These are phyloP conservation scores for Discoglossus pictus DNA, from an alignment of 2,797 vertebrate genomes.

Conservation along the genomic window DNA sequence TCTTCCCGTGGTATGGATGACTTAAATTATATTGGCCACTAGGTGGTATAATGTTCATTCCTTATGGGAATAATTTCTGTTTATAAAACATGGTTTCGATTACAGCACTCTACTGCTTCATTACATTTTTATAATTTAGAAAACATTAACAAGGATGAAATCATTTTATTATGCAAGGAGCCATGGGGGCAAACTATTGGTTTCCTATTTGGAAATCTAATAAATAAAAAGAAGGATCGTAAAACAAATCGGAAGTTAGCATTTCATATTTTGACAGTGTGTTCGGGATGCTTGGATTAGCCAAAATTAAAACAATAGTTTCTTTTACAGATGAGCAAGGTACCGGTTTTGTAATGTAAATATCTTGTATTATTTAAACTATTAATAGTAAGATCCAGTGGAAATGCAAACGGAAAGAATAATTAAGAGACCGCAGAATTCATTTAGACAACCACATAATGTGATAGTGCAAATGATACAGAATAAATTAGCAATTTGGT, in stretches of 20 bases:
- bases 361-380: too few relatives aligned
- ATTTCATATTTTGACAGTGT: neutral
- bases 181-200: neutral
- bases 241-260: neutral
- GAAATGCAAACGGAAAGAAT: too few relatives aligned
- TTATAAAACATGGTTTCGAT: constrained; percentile 79
- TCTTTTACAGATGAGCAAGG: too few relatives aligned
- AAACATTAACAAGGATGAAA: constrained; percentile 66
- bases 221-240: neutral
- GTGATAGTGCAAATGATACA: too few relatives aligned
- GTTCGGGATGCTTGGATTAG: neutral
- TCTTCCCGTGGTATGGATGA: too few relatives aligned
- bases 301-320: too few relatives aligned
- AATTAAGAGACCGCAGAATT: too few relatives aligned
- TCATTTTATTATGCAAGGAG: neutral
- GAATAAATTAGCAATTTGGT: too few relatives aligned
- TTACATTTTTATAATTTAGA: constrained; percentile 76
- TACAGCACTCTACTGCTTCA: constrained; percentile 79
- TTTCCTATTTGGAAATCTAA: neutral
- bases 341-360: too few relatives aligned
- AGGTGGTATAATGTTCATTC: constrained; percentile 66
- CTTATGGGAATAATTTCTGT: neutral
- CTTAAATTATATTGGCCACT: constrained; percentile 58
- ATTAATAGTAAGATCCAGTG: too few relatives aligned
- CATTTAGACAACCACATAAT: too few relatives aligned